These are phyloP conservation scores for Burhinus oedicnemus DNA, from an alignment of 2,113 vertebrate species.

Conservation along the genomic window DNA sequence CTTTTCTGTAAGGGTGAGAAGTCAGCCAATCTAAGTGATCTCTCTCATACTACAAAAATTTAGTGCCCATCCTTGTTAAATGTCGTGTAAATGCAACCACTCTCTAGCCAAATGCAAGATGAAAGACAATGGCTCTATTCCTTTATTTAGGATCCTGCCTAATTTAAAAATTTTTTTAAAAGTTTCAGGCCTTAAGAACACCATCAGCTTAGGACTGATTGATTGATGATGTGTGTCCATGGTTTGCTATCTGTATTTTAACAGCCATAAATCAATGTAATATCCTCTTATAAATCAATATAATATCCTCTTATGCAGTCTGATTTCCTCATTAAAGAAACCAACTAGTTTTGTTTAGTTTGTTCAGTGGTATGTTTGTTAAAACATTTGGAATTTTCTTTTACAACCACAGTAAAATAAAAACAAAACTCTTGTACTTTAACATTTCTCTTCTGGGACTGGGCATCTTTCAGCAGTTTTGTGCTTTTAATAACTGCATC, in stretches of 20 bases:
- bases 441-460: background rate
- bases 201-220: background rate
- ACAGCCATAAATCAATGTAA: background rate
- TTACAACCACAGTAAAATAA: background rate
- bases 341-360: background rate
- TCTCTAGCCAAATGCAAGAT: background rate
- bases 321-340: background rate
- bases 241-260: background rate
- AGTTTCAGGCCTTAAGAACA: background rate
- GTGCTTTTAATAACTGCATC: background rate
- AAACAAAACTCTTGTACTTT: background rate
- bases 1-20: background rate
- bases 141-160: background rate
- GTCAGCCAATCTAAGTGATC: background rate
- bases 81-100: background rate
- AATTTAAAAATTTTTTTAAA: background rate
- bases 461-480: background rate
- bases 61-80: background rate
- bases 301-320: background rate
- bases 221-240: background rate
- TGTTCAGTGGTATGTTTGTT: background rate
- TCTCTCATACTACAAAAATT: background rate
- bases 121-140: background rate
- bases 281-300: background rate
- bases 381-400: background rate